These are phyloP conservation scores for Eubasilissa regina DNA, from an alignment of 1,140 invertebrate genomes.

Conservation along the genomic window DNA sequence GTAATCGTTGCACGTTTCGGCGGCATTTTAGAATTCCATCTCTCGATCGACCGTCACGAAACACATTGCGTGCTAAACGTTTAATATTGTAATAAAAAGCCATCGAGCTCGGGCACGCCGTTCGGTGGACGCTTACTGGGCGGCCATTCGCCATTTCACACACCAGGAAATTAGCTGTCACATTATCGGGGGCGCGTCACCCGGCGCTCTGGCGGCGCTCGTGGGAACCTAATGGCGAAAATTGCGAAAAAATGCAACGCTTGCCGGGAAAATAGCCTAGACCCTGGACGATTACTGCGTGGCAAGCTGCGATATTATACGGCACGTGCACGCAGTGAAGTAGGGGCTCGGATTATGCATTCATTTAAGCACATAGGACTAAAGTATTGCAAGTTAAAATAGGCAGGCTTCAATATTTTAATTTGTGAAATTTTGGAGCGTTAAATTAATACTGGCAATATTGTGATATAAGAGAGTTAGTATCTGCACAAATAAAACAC, in stretches of 20 bases:
- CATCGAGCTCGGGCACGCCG: no score
- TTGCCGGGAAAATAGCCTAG: not conserved
- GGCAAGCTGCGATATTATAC: no score
- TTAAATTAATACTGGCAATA: no score
- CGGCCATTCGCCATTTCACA: slow-evolving; percentile 47
- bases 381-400: no score
- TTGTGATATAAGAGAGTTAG: no score
- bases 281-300: no score
- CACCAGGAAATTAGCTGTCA: slow-evolving; percentile 58
- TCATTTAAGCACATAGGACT: no score
- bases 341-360: no score
- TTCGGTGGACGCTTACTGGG: not conserved
- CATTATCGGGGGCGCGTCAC: slow-evolving; percentile 45
- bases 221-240: slow-evolving; percentile 11
- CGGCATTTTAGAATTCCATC: not conserved
- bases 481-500: no score
- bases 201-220: slow-evolving; percentile 10
- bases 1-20: not conserved
- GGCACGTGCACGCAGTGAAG: no score
- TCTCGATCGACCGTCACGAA: slow-evolving; percentile 16
- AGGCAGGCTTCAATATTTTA: no score
- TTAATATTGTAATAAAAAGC: slow-evolving; percentile 34
- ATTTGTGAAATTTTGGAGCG: no score
- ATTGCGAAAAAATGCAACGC: not conserved
- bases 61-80: slow-evolving; percentile 41